phyloP scores from a whole-genome alignment of 2,888 invertebrate genomes.

The Diarsia rubi region DNA sequence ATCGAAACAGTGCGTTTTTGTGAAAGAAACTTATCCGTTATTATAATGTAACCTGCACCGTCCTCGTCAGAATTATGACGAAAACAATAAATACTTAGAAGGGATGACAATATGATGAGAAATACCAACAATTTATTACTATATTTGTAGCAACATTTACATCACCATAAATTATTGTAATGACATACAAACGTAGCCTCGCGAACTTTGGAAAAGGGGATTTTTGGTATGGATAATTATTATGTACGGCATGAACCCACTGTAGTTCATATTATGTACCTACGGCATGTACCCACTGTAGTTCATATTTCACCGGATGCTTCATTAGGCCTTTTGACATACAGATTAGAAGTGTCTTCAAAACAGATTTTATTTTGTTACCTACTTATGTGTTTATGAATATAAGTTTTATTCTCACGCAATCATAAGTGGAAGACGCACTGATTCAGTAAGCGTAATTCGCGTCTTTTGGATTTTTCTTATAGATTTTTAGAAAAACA shows the following conservation, averaged over 20 bases:
- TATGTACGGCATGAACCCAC: too few relatives aligned
- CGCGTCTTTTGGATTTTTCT: not conserved
- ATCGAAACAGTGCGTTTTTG: not conserved
- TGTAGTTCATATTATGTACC: too few relatives aligned
- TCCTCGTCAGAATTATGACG: not conserved
- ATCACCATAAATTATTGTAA: not conserved
- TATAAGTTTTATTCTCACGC: not conserved
- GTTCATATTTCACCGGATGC: not conserved
- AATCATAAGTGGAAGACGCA: too few relatives aligned
- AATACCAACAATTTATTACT: not conserved
- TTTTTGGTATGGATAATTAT: not conserved
- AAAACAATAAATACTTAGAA: not conserved
- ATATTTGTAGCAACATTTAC: not conserved
- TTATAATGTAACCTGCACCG: not conserved
- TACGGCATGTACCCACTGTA: not conserved
- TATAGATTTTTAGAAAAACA: too few relatives aligned
- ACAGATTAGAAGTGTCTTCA: not conserved
- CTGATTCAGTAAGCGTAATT: not conserved
- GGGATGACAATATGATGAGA: not conserved
- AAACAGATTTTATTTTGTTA: too few relatives aligned
- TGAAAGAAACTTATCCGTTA: not conserved
- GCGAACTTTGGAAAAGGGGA: slow-evolving; percentile 4
- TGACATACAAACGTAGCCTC: not conserved
- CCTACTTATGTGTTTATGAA: not conserved
- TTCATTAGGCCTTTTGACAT: not conserved